Percentiles rank a stretch among this genome's conserved stretches.
These are phyloP conservation scores for Actinemys pallida DNA, from an alignment of 2,113 vertebrate species.

Conservation along the genomic window DNA sequence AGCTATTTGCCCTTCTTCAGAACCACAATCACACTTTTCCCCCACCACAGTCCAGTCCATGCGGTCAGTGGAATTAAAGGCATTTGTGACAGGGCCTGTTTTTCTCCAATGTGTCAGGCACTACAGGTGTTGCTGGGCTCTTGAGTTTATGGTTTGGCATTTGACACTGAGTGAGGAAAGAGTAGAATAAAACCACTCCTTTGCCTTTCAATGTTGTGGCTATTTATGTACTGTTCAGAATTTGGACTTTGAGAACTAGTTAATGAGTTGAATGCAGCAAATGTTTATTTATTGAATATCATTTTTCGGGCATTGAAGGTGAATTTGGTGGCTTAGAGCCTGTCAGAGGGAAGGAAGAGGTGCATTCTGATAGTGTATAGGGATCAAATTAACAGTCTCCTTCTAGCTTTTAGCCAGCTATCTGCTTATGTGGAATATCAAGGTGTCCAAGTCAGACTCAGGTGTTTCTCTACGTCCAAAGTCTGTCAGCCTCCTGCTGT, in stretches of 20 bases:
- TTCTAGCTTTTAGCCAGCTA: fast-evolving
- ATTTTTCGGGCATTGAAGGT: fast-evolving
- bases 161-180: neutral
- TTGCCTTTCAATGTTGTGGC: neutral
- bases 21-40: neutral
- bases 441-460: neutral
- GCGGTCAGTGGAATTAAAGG: neutral
- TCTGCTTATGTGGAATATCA: neutral
- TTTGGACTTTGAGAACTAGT: fast-evolving
- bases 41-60: neutral
- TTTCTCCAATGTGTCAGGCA: neutral
- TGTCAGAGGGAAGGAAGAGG: neutral
- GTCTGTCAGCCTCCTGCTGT: neutral
- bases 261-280: neutral
- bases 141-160: neutral
- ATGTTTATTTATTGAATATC: fast-evolving
- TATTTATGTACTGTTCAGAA: neutral
- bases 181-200: neutral
- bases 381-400: neutral
- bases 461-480: neutral
- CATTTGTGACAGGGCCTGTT: neutral
- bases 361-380: fast-evolving
- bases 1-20: neutral
- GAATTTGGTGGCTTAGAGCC: neutral
- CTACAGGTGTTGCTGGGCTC: neutral